phyloP scores from a whole-genome alignment of 2,113 vertebrate genomes.

The Leucopsar rothschildi region DNA sequence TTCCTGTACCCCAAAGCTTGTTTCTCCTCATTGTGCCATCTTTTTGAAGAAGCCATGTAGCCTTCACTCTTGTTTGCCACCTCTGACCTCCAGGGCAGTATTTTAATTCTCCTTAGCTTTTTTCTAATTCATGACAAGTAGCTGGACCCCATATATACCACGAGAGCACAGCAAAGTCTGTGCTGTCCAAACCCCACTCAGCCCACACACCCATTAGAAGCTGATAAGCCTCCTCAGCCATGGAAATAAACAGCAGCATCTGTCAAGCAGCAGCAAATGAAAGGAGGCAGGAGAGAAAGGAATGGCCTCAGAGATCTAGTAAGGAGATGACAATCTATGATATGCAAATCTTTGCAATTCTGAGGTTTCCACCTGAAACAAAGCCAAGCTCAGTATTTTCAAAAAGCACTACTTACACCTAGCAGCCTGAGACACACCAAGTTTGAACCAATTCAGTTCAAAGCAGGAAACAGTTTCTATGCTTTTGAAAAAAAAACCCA shows the following conservation, averaged over 20 bases:
- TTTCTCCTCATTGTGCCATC: background rate
- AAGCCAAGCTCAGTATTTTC: background rate
- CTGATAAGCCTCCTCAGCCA: background rate
- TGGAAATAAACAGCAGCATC: background rate
- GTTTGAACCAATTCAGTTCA: background rate
- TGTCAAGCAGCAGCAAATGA: background rate
- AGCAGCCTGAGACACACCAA: background rate
- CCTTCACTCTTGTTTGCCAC: background rate
- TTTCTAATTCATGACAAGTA: background rate
- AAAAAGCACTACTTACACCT: background rate
- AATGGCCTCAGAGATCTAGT: background rate
- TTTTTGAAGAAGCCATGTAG: background rate
- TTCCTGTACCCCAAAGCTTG: background rate
- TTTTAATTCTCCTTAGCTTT: background rate
- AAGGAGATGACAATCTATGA: background rate
- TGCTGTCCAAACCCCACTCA: background rate
- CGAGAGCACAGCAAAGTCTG: accelerated
- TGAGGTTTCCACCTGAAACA: background rate
- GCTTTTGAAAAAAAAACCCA: background rate
- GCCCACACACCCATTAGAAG: background rate
- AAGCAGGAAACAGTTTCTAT: background rate
- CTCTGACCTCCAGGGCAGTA: background rate
- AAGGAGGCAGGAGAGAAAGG: background rate
- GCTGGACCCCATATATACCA: background rate
- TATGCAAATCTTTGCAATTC: background rate